These are phyloP conservation scores for Melospiza georgiana DNA, from an alignment of 2,113 vertebrate genomes.

Conservation along the genomic window DNA sequence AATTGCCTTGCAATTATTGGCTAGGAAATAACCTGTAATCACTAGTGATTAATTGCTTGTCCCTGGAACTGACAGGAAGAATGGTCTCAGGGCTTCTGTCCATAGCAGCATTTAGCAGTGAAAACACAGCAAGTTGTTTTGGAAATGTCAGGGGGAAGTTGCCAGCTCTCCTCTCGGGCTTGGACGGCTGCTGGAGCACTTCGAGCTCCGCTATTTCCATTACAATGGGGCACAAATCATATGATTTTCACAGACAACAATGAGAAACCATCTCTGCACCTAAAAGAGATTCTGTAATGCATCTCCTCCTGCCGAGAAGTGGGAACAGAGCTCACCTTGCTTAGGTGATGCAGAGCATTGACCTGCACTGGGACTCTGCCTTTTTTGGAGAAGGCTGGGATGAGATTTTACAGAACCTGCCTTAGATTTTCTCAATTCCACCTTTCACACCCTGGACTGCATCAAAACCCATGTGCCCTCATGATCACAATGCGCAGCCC, in stretches of 20 bases:
- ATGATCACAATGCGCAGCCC: neutral
- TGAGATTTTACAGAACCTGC: neutral
- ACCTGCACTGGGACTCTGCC: neutral
- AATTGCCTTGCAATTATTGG: constrained; percentile 10
- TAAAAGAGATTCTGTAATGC: neutral
- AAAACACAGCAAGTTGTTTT: neutral
- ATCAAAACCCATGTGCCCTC: fast-evolving
- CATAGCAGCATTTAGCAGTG: neutral
- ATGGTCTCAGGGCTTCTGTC: constrained; percentile 13
- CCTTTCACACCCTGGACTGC: neutral
- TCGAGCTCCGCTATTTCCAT: neutral
- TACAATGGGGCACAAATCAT: neutral
- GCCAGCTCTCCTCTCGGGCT: neutral
- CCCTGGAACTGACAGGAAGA: neutral
- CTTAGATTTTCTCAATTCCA: neutral
- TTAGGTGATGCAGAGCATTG: neutral
- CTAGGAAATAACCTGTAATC: neutral
- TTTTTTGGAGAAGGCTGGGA: neutral
- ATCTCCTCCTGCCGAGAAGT: fast-evolving
- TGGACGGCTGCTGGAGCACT: neutral
- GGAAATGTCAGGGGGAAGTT: neutral
- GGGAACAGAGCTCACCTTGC: neutral
- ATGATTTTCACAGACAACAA: neutral
- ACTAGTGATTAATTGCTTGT: neutral
- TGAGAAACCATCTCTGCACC: neutral